Percentiles rank a stretch among this genome's conserved stretches.
Conservation (phyloP, 2,888 invertebrate genomes). For the Eristalis pertinax region DNA sequence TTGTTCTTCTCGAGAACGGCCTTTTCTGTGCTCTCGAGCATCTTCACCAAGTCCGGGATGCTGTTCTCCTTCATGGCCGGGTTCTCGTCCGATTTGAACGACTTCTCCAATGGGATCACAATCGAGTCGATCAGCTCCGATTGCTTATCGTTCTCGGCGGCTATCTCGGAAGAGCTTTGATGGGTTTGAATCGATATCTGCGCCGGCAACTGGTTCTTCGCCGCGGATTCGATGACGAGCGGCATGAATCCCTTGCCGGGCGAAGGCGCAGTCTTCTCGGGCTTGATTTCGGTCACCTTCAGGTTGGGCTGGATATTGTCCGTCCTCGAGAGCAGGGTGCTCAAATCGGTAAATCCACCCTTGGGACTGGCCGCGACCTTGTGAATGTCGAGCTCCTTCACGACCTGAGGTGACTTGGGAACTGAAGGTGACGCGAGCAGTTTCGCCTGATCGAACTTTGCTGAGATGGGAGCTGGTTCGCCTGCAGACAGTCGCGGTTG, state of each 20-base stretch:
- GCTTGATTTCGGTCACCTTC: constrained; percentile 74
- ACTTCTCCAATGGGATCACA: constrained; percentile 78
- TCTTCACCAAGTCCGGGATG: constrained; percentile 83
- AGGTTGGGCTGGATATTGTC: constrained; percentile 76
- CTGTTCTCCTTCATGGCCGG: constrained; percentile 76
- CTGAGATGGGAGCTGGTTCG: constrained; percentile 26
- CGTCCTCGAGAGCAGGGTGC: constrained; percentile 73
- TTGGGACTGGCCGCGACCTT: constrained; percentile 76
- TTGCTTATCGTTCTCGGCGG: constrained; percentile 80
- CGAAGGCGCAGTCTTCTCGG: constrained; percentile 31
- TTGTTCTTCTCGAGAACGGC: constrained; percentile 73
- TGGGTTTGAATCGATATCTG: constrained; percentile 81
- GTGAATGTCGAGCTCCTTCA: constrained; percentile 78
- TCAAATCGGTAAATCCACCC: constrained; percentile 75
- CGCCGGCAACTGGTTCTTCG: constrained; percentile 79
- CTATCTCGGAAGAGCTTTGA: constrained; percentile 78
- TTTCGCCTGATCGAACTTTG: neutral
- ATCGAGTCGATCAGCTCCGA: constrained; percentile 81
- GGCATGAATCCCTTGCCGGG: constrained; percentile 79
- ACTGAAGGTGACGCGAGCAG: constrained; percentile 21
- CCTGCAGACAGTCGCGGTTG: constrained; percentile 41
- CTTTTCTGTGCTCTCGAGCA: constrained; percentile 80
- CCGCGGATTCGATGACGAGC: constrained; percentile 77
- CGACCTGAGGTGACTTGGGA: constrained; percentile 73
- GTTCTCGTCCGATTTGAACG: constrained; percentile 68